These are phyloP conservation scores for Drosophila ohnishii DNA, from an alignment of 1,140 invertebrate species.

Conservation along the genomic window DNA sequence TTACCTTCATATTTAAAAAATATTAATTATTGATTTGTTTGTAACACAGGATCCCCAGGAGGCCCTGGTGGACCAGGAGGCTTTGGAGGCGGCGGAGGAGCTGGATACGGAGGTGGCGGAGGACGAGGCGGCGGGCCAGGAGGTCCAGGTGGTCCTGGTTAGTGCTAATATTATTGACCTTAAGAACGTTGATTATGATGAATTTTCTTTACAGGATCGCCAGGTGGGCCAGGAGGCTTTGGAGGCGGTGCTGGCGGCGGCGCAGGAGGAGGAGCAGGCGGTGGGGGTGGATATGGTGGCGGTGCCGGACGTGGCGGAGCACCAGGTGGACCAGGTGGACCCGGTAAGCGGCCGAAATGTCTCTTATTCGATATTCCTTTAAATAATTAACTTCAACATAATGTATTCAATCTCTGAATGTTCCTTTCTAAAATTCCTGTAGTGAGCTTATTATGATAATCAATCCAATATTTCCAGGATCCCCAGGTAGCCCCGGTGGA, in stretches of 20 bases:
- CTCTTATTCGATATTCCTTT: not conserved
- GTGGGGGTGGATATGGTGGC: slow-evolving; percentile 41
- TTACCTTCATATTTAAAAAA: not conserved
- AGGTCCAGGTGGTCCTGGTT: slow-evolving; percentile 18
- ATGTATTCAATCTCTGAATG: no score
- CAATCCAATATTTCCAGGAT: slow-evolving; percentile 31
- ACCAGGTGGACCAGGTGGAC: slow-evolving; percentile 61
- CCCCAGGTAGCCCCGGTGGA: slow-evolving; percentile 28
- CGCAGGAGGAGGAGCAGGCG: slow-evolving; percentile 49
- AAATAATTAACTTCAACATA: no score
- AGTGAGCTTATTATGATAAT: not conserved
- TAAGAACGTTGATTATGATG: not conserved
- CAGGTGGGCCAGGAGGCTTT: slow-evolving; percentile 20
- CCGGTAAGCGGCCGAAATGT: slow-evolving; percentile 48
- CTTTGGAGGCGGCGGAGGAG: slow-evolving; percentile 60
- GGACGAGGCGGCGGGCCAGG: slow-evolving; percentile 78
- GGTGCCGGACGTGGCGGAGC: slow-evolving; percentile 22
- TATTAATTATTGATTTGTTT: no score
- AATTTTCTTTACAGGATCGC: slow-evolving; percentile 29
- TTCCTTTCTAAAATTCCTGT: no score
- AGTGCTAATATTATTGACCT: not conserved
- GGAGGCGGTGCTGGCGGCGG: slow-evolving; percentile 69
- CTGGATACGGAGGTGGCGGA: slow-evolving; percentile 41
- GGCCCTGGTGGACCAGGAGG: slow-evolving; percentile 15
- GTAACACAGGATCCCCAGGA: not conserved